Percentiles rank a stretch among this genome's conserved stretches.
These are phyloP conservation scores for Pogonomyrmex californicus DNA, from an alignment of 1,140 invertebrate species.

Conservation along the genomic window DNA sequence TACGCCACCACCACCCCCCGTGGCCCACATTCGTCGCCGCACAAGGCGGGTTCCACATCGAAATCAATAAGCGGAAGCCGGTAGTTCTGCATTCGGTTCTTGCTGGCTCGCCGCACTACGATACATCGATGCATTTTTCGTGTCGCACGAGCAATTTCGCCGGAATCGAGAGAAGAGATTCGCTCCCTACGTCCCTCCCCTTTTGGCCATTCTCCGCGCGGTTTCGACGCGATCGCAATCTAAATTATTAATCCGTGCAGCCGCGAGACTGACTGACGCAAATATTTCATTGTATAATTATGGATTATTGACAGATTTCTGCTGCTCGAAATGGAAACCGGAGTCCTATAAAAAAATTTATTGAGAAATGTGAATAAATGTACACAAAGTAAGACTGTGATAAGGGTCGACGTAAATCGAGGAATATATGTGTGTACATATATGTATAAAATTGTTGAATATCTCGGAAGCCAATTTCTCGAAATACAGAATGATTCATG, in stretches of 20 bases:
- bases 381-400: neutral
- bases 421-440: neutral
- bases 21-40: constrained; percentile 81
- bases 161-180: neutral
- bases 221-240: neutral
- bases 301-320: neutral
- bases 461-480: neutral
- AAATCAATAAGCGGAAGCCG: constrained; percentile 86
- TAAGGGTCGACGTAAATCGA: neutral
- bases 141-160: neutral
- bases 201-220: neutral
- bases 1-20: constrained; percentile 63
- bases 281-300: neutral
- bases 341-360: neutral
- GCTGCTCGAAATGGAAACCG: neutral
- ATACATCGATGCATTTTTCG: constrained; percentile 4
- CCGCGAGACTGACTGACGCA: neutral
- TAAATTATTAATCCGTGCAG: constrained; percentile 10
- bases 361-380: neutral
- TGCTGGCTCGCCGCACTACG: constrained; percentile 50
- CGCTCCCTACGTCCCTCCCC: neutral
- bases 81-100: constrained; percentile 75
- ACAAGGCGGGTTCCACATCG: constrained; percentile 69
- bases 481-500: constrained; percentile 36
- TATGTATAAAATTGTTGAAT: neutral